Evolutionary conservation across 2,888 invertebrate species (phyloP), one percentile per base, ranked within the genome.

Genomic region (Drosophila cognata): DNA sequence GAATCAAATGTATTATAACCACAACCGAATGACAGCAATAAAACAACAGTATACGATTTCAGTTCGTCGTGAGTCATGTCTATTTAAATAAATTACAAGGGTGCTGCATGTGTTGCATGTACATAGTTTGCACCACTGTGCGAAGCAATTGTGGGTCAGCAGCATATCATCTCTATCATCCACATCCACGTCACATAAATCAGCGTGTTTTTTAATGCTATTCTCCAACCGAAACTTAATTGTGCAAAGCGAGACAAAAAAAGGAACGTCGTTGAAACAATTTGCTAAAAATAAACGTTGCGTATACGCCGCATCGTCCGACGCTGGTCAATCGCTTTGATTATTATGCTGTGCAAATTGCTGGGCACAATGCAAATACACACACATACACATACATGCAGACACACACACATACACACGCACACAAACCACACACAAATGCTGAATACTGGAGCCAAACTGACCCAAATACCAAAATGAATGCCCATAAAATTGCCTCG

Each of bases 381-480:
- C 57, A 58, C 63, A 62, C 55, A 21, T 56, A 57, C 62, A 60
- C 59, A 53, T 16, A 36, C 16, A 25, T 16, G 18, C 16, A 62
- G 18, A 56, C 25, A 18, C 50, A 11, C 31, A 50, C 53, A 38
- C 56, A 38, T 35, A 61, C n/a, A 60, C 52, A 59, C 38, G 43
- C 35, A 18, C 43, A 28, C 31, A 46, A 6, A 21, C 41, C 46
- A 51, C 36, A 48, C 41, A 41, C 35, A 41, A 63, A 57, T 61
- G 67, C 52, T 69, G 43, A 63, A 56, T 57, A 61, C 55, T 71
- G 81, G 65, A 56, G 60, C 50, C 50, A 83, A 89, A 88, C 73
- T 87, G 87, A 87, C 87, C 87, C 75, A 90, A 90, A 87, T 87
- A 86, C 77, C 74, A 80, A 59, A 83, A 83, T 90, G 89, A 88